Conservation (phyloP, 2,888 invertebrate genomes). For the Orthosia gracilis region DNA sequence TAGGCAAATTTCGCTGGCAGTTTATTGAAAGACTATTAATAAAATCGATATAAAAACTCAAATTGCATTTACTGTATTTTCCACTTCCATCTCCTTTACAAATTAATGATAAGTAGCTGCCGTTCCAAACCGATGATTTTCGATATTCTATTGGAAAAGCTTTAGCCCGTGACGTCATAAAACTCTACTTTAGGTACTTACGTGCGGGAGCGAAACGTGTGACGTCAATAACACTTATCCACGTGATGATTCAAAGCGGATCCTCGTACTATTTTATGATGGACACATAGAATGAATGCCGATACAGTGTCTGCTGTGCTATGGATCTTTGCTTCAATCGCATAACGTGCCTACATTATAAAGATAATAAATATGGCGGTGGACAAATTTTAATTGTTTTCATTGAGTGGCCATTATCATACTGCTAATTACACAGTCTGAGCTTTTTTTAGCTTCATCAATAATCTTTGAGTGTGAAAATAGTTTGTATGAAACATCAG, state of each 20-base stretch:
- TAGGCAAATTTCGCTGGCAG: too few relatives aligned
- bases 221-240: slow-evolving; percentile 18
- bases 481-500: too few relatives aligned
- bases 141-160: background rate
- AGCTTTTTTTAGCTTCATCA: background rate
- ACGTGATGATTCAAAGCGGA: slow-evolving; percentile 2
- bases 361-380: too few relatives aligned
- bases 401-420: too few relatives aligned
- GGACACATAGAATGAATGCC: slow-evolving; percentile 13
- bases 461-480: background rate
- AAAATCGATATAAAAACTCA: background rate
- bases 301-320: background rate
- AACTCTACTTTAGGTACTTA: slow-evolving; percentile 1
- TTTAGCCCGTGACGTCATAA: slow-evolving; percentile 5
- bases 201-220: background rate
- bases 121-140: slow-evolving; percentile 5
- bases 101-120: background rate
- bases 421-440: background rate
- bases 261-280: slow-evolving; percentile 1
- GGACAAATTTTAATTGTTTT: too few relatives aligned
- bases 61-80: background rate
- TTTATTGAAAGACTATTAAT: too few relatives aligned
- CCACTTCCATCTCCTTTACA: background rate
- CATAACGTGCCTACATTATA: too few relatives aligned
- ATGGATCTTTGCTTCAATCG: background rate